phyloP scores from a whole-genome alignment of 2,113 vertebrate species.

The Zosterops borbonicus region DNA sequence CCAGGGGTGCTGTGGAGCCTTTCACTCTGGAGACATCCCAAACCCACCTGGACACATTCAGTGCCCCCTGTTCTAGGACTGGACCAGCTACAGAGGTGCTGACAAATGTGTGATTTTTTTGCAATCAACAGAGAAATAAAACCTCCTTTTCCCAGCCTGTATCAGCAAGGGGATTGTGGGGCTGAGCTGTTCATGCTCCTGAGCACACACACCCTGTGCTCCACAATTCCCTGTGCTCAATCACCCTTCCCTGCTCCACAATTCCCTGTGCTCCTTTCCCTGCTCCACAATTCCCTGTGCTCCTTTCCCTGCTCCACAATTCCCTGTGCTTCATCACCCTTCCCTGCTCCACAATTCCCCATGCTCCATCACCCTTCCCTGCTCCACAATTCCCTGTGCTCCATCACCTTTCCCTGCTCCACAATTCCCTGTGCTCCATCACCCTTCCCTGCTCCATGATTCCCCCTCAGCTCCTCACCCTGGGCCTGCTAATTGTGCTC shows the following conservation, averaged over 20 bases:
- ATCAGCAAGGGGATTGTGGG: rapidly evolving
- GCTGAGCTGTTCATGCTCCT: rapidly evolving
- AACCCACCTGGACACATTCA: rapidly evolving
- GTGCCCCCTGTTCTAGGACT: background rate
- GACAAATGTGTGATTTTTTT: background rate
- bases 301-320: too few species aligned
- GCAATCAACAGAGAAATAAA: too few species aligned
- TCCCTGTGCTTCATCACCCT: too few species aligned
- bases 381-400: background rate
- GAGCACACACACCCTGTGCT: too few species aligned
- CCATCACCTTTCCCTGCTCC: background rate
- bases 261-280: too few species aligned
- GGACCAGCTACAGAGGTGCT: background rate
- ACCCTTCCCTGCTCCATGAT: background rate
- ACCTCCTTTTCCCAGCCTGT: too few species aligned
- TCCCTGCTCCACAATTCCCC: too few species aligned
- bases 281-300: too few species aligned
- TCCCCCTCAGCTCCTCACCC: background rate
- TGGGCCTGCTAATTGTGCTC: rapidly evolving
- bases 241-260: background rate
- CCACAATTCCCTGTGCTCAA: too few species aligned
- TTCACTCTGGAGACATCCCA: background rate
- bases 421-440: too few species aligned
- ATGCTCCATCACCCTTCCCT: too few species aligned
- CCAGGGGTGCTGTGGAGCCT: background rate